These are phyloP conservation scores for Pachyramphus minor DNA, from an alignment of 2,113 vertebrate genomes.

Conservation along the genomic window DNA sequence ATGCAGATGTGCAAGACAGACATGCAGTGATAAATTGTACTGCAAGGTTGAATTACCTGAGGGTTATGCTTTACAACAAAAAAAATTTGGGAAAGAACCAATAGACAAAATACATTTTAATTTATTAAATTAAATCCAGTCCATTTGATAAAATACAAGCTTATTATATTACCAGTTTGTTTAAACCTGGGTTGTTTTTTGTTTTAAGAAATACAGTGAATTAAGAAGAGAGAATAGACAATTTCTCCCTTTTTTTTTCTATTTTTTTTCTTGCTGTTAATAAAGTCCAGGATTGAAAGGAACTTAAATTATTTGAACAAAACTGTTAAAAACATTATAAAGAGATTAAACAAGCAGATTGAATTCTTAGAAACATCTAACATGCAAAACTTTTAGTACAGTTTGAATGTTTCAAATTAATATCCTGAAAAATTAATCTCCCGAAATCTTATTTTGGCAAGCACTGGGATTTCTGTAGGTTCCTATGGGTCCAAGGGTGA, in stretches of 20 bases:
- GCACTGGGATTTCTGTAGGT: background rate
- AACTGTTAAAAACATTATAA: constrained; percentile 50
- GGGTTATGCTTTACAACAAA: background rate
- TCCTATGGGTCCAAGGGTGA: background rate
- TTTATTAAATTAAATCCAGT: constrained; percentile 50
- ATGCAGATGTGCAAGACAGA: background rate
- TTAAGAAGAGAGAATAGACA: constrained; percentile 36
- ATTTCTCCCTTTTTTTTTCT: background rate
- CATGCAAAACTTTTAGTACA: constrained; percentile 44
- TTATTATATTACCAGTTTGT: background rate
- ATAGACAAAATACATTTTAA: constrained; percentile 34
- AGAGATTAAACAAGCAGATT: constrained; percentile 53
- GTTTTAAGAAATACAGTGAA: constrained; percentile 48
- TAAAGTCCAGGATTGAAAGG: constrained; percentile 48
- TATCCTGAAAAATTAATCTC: constrained; percentile 1
- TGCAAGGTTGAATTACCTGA: background rate
- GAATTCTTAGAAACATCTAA: constrained; percentile 37
- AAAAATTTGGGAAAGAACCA: background rate
- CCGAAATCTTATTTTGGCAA: constrained; percentile 5
- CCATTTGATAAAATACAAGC: constrained; percentile 52
- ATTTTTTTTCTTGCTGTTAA: background rate
- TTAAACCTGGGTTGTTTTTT: background rate
- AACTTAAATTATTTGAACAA: constrained; percentile 38
- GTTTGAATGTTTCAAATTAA: background rate
- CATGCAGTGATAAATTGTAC: background rate